phyloP scores from a whole-genome alignment of 2,888 invertebrate species.

The Campaea margaritaria region DNA sequence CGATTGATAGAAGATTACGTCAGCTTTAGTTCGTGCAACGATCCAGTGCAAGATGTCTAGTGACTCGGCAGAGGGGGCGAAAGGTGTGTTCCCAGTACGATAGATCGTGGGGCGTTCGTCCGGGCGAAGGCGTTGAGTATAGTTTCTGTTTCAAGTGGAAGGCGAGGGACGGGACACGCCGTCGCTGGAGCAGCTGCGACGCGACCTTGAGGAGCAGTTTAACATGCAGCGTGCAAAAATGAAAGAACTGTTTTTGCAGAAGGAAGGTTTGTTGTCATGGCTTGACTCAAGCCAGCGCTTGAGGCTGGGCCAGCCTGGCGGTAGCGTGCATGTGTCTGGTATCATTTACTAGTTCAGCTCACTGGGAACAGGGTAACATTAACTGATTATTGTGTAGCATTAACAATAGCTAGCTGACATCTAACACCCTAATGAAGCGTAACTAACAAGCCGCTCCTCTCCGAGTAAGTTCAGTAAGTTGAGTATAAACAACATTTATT shows the following conservation, averaged over 20 bases:
- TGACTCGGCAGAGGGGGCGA: slow-evolving; percentile 60
- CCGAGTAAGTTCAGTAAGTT: neutral
- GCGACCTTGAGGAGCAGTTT: slow-evolving; percentile 92
- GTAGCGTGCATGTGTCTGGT: slow-evolving; percentile 40
- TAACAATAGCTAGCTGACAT: slow-evolving; percentile 12
- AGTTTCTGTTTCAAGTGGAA: slow-evolving; percentile 80
- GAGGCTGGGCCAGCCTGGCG: slow-evolving; percentile 41
- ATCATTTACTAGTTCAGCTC: slow-evolving; percentile 26
- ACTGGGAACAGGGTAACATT: slow-evolving; percentile 31
- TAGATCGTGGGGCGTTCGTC: slow-evolving; percentile 49
- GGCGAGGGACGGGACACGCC: slow-evolving; percentile 57
- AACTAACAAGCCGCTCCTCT: neutral
- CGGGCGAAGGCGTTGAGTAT: slow-evolving; percentile 69
- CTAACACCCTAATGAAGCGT: neutral
- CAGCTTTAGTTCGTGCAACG: slow-evolving; percentile 9
- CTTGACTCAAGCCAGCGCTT: slow-evolving; percentile 31
- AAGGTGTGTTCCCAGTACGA: slow-evolving; percentile 70
- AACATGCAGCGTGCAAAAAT: slow-evolving; percentile 96
- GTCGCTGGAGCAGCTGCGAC: slow-evolving; percentile 59
- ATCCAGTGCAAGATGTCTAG: slow-evolving; percentile 62
- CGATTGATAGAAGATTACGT: slow-evolving; percentile 28
- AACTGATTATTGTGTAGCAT: slow-evolving; percentile 10
- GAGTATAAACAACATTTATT: no score
- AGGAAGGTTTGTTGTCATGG: slow-evolving; percentile 90
- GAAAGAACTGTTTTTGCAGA: slow-evolving; percentile 96